Conservation (phyloP, 1,140 invertebrate species). For the Ladona fulva region DNA sequence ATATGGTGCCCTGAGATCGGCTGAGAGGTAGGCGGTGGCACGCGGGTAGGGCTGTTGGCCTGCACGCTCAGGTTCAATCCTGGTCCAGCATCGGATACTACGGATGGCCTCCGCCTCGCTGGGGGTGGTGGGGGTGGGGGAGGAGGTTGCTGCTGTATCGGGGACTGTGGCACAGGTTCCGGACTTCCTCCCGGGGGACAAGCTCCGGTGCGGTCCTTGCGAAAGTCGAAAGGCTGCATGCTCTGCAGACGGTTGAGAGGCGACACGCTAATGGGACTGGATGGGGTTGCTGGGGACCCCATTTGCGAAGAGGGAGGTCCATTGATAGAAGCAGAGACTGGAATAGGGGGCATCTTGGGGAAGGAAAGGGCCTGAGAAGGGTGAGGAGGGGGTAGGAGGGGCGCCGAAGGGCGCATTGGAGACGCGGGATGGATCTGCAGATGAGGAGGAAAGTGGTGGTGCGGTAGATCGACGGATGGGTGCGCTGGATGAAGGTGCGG, state of each 20-base stretch:
- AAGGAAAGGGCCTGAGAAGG: conserved; percentile 33
- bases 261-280: conserved; percentile 50
- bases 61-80: conserved; percentile 45
- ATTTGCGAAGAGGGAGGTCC: conserved; percentile 26
- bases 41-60: conserved; percentile 12
- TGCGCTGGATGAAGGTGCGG: neutral
- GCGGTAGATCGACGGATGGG: conserved; percentile 19
- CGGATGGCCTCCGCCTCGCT: conserved; percentile 35
- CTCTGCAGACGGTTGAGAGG: conserved; percentile 82
- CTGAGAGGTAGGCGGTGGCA: conserved; percentile 28
- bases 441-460: conserved; percentile 21
- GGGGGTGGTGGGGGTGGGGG: conserved; percentile 11
- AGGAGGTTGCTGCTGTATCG: conserved; percentile 15
- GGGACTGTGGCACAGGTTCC: neutral
- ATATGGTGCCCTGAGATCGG: conserved; percentile 17
- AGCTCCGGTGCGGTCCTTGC: conserved; percentile 56
- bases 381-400: conserved; percentile 28
- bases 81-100: conserved; percentile 39
- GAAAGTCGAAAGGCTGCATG: conserved; percentile 91
- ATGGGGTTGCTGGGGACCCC: conserved; percentile 36
- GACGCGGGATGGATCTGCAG: conserved; percentile 28
- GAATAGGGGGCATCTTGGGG: conserved; percentile 28
- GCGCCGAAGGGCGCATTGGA: conserved; percentile 21
- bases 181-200: conserved; percentile 10
- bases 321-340: conserved; percentile 22